Conservation (phyloP, 2,888 invertebrate genomes). For the Drosophila seclusa region DNA sequence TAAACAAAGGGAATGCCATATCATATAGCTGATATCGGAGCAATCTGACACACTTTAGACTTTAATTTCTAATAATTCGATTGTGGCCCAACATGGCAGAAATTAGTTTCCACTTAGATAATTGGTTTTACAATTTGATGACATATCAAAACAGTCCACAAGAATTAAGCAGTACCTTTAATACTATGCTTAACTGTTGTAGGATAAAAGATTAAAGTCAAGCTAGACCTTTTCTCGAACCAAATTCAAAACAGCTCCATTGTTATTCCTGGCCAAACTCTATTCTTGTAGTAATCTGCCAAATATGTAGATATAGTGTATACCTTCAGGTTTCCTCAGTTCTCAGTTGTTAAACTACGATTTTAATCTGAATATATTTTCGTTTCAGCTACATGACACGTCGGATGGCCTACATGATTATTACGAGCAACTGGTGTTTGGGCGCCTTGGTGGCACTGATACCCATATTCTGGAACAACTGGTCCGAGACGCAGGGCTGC, state of each 20-base stretch:
- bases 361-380: background rate
- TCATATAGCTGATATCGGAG: background rate
- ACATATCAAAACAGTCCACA: background rate
- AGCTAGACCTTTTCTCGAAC: background rate
- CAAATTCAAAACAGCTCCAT: background rate
- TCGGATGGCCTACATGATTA: slow-evolving; percentile 87
- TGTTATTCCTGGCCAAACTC: background rate
- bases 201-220: background rate
- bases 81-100: background rate
- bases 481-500: slow-evolving; percentile 87
- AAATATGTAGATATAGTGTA: background rate
- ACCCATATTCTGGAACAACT: slow-evolving; percentile 92
- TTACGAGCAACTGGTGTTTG: slow-evolving; percentile 89
- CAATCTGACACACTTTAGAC: background rate
- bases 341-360: background rate
- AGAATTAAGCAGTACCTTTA: background rate
- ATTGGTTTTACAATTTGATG: too few relatives aligned
- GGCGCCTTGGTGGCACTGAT: slow-evolving; percentile 89
- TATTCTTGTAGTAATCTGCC: background rate
- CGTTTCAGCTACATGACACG: slow-evolving; percentile 88
- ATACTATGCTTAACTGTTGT: background rate
- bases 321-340: background rate
- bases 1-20: background rate
- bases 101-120: background rate
- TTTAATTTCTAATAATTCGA: background rate